Percentiles rank a stretch among this genome's conserved stretches.
Conservation (phyloP, 2,888 invertebrate species). For the Alloplasta piceator region DNA sequence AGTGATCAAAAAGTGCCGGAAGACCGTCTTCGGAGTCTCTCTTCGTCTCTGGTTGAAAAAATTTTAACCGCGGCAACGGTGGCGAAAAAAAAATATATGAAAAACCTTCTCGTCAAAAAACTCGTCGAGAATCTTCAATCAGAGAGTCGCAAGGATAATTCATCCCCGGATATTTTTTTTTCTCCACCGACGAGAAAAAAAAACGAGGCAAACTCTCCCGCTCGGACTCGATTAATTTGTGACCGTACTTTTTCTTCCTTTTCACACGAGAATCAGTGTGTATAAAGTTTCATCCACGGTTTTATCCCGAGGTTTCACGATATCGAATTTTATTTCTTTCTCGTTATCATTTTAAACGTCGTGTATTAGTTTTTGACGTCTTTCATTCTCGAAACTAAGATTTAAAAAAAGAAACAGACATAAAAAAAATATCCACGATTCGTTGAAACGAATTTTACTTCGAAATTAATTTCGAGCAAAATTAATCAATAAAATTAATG, state of each 20-base stretch:
- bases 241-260: conserved; percentile 28
- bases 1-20: conserved; percentile 7
- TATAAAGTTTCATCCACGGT: conserved; percentile 19
- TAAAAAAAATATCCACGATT: too few relatives aligned
- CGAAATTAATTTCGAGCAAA: too few relatives aligned
- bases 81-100: too few relatives aligned
- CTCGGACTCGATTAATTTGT: conserved; percentile 48
- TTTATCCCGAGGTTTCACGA: neutral
- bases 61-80: too few relatives aligned
- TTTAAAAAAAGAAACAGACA: too few relatives aligned
- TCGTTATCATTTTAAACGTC: conserved; percentile 13
- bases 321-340: neutral
- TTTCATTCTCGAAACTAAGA: too few relatives aligned
- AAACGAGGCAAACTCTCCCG: conserved; percentile 3
- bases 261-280: neutral
- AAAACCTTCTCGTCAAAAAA: conserved; percentile 9
- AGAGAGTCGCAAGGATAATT: neutral
- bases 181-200: neutral
- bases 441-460: too few relatives aligned
- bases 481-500: too few relatives aligned
- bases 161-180: neutral
- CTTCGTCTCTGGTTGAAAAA: conserved; percentile 11
- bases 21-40: conserved; percentile 22
- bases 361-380: neutral
- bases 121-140: conserved; percentile 27